Percentiles rank a stretch among this genome's conserved stretches.
Evolutionary conservation across 2,888 invertebrate genomes (phyloP).

Genomic region (Cynaeus angustus): DNA sequence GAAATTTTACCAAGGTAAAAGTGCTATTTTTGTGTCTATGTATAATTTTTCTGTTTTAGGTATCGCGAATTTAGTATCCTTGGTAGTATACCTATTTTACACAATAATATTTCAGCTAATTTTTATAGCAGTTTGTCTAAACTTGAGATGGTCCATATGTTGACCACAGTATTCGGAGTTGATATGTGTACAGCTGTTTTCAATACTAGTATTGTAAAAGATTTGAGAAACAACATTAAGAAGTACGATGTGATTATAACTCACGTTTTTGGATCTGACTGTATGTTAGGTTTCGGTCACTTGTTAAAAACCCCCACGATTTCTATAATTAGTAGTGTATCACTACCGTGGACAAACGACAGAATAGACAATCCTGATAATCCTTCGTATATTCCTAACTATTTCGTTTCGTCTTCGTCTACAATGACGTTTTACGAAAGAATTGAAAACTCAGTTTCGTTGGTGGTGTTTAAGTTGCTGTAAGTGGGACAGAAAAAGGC

Average conservation of each 20-base stretch:
- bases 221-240: slow-evolving; percentile 61
- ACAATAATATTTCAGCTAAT: slow-evolving; percentile 57
- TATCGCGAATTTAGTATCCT: slow-evolving; percentile 58
- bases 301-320: slow-evolving; percentile 75
- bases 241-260: slow-evolving; percentile 77
- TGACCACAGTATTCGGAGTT: slow-evolving; percentile 48
- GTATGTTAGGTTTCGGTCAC: slow-evolving; percentile 75
- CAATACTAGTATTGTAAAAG: slow-evolving; percentile 53
- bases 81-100: slow-evolving; percentile 55
- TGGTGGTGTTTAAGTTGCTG: slow-evolving; percentile 24
- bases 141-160: slow-evolving; percentile 22
- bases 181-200: slow-evolving; percentile 59
- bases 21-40: background rate
- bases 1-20: slow-evolving; percentile 1
- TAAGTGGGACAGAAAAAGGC: background rate
- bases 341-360: slow-evolving; percentile 75
- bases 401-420: slow-evolving; percentile 72
- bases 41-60: slow-evolving; percentile 48
- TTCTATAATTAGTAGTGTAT: slow-evolving; percentile 73
- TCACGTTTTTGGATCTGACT: slow-evolving; percentile 77
- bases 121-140: background rate
- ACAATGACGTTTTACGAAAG: slow-evolving; percentile 70
- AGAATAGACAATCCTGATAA: slow-evolving; percentile 75
- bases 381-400: slow-evolving; percentile 75
- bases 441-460: slow-evolving; percentile 21